Evolutionary conservation across 2,888 invertebrate species (phyloP).

Genomic region (Malthinus flaveolus): DNA sequence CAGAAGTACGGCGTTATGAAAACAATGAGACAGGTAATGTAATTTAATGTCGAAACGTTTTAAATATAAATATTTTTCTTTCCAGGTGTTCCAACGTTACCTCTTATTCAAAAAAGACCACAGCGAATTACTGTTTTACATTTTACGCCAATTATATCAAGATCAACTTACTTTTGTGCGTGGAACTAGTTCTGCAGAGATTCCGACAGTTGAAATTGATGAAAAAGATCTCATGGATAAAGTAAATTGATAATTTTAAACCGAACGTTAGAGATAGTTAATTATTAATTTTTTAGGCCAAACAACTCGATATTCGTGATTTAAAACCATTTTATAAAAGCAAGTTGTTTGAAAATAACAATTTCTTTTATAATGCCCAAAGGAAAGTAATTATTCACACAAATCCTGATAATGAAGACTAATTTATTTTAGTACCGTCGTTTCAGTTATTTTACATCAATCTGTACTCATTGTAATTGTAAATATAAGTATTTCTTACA

Average conservation of each 20-base stretch:
- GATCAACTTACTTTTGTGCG: slow-evolving; percentile 88
- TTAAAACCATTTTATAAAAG: slow-evolving; percentile 91
- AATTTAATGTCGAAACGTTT: too few species aligned
- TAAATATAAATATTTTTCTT: slow-evolving; percentile 36
- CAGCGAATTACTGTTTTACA: slow-evolving; percentile 93
- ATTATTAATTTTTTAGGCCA: slow-evolving; percentile 67
- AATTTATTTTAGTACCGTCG: slow-evolving; percentile 6
- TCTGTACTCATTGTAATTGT: background rate
- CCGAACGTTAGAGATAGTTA: slow-evolving; percentile 22
- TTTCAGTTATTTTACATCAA: background rate
- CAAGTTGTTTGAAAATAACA: slow-evolving; percentile 84
- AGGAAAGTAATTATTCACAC: slow-evolving; percentile 85
- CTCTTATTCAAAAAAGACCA: slow-evolving; percentile 93
- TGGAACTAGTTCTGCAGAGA: slow-evolving; percentile 64
- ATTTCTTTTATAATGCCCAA: slow-evolving; percentile 82
- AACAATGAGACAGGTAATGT: slow-evolving; percentile 81
- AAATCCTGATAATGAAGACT: slow-evolving; percentile 60
- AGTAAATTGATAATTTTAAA: slow-evolving; percentile 32
- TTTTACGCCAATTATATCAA: slow-evolving; percentile 88
- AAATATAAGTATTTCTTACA: background rate
- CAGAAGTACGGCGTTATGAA: slow-evolving; percentile 99
- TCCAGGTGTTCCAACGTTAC: slow-evolving; percentile 90
- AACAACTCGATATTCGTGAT: slow-evolving; percentile 88
- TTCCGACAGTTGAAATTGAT: slow-evolving; percentile 75
- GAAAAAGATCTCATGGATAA: slow-evolving; percentile 80